These are phyloP conservation scores for Megaceryle torquata DNA, from an alignment of 2,113 vertebrate species.

Conservation along the genomic window DNA sequence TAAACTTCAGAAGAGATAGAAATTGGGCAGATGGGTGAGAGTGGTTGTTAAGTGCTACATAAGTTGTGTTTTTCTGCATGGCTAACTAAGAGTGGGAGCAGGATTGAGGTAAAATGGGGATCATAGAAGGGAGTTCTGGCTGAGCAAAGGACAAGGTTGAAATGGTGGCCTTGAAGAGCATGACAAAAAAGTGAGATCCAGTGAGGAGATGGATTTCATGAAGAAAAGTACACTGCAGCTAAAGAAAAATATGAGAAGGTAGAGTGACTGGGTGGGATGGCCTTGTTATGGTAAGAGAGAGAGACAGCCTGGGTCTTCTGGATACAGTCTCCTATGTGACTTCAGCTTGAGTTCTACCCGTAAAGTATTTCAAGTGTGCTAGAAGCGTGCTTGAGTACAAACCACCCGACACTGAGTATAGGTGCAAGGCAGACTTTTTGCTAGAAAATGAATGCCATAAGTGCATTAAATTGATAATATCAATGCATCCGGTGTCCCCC, in stretches of 20 bases:
- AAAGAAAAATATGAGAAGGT: neutral
- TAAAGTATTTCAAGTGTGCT: neutral
- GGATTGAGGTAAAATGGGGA: neutral
- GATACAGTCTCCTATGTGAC: neutral
- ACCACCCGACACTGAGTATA: rapidly evolving
- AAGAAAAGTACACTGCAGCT: neutral
- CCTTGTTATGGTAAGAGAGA: neutral
- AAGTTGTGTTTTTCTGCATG: neutral
- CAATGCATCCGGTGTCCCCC: neutral
- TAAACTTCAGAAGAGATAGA: neutral
- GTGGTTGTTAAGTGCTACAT: neutral
- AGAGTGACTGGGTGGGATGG: neutral
- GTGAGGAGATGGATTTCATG: neutral
- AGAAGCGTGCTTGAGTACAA: neutral
- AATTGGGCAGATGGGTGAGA: neutral
- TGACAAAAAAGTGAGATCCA: neutral
- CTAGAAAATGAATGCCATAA: neutral
- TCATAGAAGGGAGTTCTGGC: neutral
- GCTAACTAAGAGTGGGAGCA: neutral
- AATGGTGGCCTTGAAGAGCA: neutral
- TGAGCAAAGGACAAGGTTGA: neutral
- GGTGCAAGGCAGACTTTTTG: neutral
- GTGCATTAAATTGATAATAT: neutral
- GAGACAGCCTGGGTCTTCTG: neutral
- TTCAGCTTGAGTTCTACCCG: neutral